Base-by-base conservation (phyloP, 2,888 invertebrate species). In the Euzophera pinguis region DNA sequence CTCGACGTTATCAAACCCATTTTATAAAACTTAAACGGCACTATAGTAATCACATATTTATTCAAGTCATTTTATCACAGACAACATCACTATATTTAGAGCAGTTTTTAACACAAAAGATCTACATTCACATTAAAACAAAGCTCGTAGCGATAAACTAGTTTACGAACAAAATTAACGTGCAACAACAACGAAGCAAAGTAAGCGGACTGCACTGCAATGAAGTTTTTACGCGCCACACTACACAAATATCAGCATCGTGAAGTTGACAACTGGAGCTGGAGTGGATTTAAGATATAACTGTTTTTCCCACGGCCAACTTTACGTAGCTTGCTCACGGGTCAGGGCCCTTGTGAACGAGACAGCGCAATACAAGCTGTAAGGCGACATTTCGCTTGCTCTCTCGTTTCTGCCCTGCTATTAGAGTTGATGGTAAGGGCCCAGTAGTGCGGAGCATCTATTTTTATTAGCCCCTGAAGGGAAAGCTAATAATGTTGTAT, bases 1-100 rank as follows among this genome's bases (percentile, higher is more conserved):
- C 91, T 81, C 62, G 91, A 91, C 70, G 88, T 88, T 61, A 90
- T 90, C 82, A 90, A 84, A 78, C 91, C 91, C 91, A 91, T 91
- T 84, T 81, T 88, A 80, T 78, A 81, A 78, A 69, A 73, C 79
- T 76, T 69, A 70, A 69, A 53, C 55, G 47, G 58, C 62, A 73
- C 64, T 69, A 65, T 68, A 76, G 72, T 69, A 64, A 68, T 67
- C 77, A 78, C 81, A 78, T 78, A 74, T 75, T 73, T 61, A 61
- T 78, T 83, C 69, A 84, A 71, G 78, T 80, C 78, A 85, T 84
- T 71, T 73, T 84, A 85, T 84, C 85, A 88, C 86, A 85, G 77
- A 78, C 64, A 73, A 65, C 61, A 77, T 69, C 80, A 81, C 78
- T 64, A 64, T 71, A 74, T 13, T 71, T 78, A 77, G 64, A 53